Conservation (phyloP, 2,113 vertebrate genomes). For the Antechinus flavipes region DNA sequence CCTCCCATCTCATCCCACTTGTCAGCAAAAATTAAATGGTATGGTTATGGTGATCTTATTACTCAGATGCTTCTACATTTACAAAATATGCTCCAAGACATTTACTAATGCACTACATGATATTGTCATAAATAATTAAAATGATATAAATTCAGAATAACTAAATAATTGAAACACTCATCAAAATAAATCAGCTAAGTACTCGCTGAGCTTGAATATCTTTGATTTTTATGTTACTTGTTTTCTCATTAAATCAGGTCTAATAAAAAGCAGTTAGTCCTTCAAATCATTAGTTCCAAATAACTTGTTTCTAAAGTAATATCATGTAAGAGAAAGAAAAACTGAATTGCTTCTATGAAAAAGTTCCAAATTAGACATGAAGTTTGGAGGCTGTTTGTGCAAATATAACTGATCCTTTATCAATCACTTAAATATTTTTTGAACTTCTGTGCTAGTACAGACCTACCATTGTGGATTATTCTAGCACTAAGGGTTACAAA, state of each 20-base stretch:
- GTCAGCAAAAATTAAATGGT: slow-evolving; percentile 76
- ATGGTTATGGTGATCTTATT: slow-evolving; percentile 20
- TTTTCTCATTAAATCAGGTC: slow-evolving; percentile 57
- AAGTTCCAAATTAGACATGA: background rate
- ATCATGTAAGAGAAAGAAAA: slow-evolving; percentile 16
- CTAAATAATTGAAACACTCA: slow-evolving; percentile 75
- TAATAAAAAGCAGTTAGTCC: slow-evolving; percentile 30
- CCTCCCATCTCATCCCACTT: slow-evolving; percentile 24
- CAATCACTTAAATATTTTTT: background rate
- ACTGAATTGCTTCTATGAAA: slow-evolving; percentile 29
- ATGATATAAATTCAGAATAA: slow-evolving; percentile 65
- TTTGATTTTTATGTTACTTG: slow-evolving; percentile 52
- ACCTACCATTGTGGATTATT: background rate
- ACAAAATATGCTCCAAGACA: slow-evolving; percentile 57
- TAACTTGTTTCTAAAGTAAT: background rate
- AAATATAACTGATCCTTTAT: background rate
- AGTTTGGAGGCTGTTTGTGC: background rate
- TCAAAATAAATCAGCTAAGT: slow-evolving; percentile 68
- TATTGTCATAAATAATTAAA: slow-evolving; percentile 73
- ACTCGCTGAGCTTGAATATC: slow-evolving; percentile 50
- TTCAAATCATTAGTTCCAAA: slow-evolving; percentile 33
- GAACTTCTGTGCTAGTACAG: background rate
- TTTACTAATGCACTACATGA: slow-evolving; percentile 61
- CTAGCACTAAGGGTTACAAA: background rate
- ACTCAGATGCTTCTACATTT: slow-evolving; percentile 50